Conservation (phyloP, 23 tunicate genomes). For the Diplosoma virens region DNA sequence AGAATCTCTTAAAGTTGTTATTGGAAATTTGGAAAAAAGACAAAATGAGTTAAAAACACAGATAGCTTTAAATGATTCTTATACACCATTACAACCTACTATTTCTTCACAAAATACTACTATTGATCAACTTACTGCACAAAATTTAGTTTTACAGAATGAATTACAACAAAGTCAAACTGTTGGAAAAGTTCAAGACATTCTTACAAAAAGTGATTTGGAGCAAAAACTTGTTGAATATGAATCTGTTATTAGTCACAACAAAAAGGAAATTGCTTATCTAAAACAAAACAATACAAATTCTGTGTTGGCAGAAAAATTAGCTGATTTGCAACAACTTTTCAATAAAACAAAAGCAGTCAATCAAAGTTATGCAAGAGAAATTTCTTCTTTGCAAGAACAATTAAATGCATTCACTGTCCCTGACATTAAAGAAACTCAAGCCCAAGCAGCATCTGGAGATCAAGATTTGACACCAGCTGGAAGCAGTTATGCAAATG, state of each 20-base stretch:
- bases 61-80: neutral
- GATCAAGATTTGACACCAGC: slow-evolving; percentile 2
- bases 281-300: neutral
- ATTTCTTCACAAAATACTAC: neutral
- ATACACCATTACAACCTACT: neutral
- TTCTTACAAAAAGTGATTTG: neutral
- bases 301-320: neutral
- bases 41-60: too few species aligned
- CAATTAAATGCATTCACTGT: neutral
- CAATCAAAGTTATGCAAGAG: neutral
- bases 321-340: neutral
- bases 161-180: too few species aligned
- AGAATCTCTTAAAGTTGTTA: too few species aligned
- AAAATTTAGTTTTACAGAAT: too few species aligned
- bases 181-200: neutral
- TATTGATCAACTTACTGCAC: neutral
- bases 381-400: neutral
- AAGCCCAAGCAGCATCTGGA: neutral
- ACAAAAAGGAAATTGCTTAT: neutral
- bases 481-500: neutral
- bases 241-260: neutral
- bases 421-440: neutral
- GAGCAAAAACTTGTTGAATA: neutral
- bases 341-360: neutral
- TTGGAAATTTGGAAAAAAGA: too few species aligned